These are phyloP conservation scores for Lasiommata megera DNA, from an alignment of 2,888 invertebrate genomes.

Conservation along the genomic window DNA sequence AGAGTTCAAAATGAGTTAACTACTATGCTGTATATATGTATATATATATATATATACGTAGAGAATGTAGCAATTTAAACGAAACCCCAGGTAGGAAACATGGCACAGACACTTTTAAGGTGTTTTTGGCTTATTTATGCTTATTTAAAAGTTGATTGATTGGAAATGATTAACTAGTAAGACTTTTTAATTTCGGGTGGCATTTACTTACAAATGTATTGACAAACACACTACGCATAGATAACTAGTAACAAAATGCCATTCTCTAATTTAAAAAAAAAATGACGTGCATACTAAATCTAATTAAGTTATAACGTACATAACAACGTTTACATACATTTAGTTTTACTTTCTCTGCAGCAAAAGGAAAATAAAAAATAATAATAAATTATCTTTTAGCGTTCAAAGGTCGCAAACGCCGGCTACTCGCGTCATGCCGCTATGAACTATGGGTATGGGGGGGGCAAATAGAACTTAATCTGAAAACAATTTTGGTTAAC, in stretches of 20 bases:
- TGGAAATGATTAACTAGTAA: no score
- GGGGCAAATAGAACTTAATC: constrained; percentile 33
- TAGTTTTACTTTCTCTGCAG: constrained; percentile 78
- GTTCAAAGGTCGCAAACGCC: constrained; percentile 31
- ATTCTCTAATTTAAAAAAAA: constrained; percentile 41
- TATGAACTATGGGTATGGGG: constrained; percentile 29
- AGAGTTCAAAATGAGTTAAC: no score
- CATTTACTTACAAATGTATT: neutral
- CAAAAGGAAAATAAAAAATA: constrained; percentile 46
- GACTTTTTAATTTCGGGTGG: neutral
- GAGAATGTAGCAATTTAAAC: no score
- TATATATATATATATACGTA: no score
- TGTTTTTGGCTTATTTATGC: no score
- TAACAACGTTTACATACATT: constrained; percentile 57
- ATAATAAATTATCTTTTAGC: constrained; percentile 37
- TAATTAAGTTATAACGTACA: constrained; percentile 15
- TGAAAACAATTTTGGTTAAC: constrained; percentile 34
- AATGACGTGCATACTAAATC: constrained; percentile 35
- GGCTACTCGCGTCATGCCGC: constrained; percentile 54
- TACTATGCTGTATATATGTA: no score
- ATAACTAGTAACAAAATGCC: constrained; percentile 47
- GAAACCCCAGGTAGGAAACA: no score
- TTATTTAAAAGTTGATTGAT: no score
- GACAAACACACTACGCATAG: neutral
- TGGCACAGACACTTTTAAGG: no score